A percentile compares a stretch with the other conserved stretches of the same genome.
These are phyloP conservation scores for Caenorhabditis afra DNA, from an alignment of 2,888 invertebrate genomes.

Conservation along the genomic window DNA sequence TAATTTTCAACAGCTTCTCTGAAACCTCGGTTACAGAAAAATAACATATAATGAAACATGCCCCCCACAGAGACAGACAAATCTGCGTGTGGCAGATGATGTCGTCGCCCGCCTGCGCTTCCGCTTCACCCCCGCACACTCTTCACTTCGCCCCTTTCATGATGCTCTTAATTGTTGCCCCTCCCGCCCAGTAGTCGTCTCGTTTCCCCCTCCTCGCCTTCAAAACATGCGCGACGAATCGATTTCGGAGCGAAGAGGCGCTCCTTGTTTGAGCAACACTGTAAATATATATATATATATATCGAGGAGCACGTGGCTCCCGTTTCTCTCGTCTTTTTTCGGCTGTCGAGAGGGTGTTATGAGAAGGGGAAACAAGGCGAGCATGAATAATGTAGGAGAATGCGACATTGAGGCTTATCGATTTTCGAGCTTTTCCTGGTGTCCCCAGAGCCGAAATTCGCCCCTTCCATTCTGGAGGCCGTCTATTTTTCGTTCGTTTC, in stretches of 20 bases:
- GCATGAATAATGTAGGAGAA: conserved; percentile 12
- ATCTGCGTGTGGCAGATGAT: conserved; percentile 10
- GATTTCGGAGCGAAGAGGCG: conserved; percentile 8
- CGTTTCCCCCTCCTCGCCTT: not conserved
- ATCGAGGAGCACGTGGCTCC: not conserved
- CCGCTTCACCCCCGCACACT: conserved; percentile 1
- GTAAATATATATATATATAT: conserved; percentile 16
- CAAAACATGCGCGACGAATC: conserved; percentile 14
- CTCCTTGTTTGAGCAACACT: conserved; percentile 17
- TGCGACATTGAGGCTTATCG: conserved; percentile 5
- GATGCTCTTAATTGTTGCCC: conserved; percentile 58
- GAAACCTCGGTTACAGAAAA: no score
- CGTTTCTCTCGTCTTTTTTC: not conserved
- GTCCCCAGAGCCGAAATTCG: not conserved
- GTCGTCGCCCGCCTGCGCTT: conserved; percentile 30
- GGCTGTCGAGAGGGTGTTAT: not conserved
- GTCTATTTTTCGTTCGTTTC: not conserved
- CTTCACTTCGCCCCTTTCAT: conserved; percentile 8
- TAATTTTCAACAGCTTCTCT: no score
- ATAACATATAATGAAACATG: no score
- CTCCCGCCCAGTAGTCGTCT: not conserved
- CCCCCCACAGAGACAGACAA: no score
- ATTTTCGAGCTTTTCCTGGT: conserved; percentile 6
- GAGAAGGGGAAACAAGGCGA: not conserved
- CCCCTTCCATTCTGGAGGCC: not conserved